Conservation (phyloP, 2,888 invertebrate genomes). For the Idaea straminata region DNA sequence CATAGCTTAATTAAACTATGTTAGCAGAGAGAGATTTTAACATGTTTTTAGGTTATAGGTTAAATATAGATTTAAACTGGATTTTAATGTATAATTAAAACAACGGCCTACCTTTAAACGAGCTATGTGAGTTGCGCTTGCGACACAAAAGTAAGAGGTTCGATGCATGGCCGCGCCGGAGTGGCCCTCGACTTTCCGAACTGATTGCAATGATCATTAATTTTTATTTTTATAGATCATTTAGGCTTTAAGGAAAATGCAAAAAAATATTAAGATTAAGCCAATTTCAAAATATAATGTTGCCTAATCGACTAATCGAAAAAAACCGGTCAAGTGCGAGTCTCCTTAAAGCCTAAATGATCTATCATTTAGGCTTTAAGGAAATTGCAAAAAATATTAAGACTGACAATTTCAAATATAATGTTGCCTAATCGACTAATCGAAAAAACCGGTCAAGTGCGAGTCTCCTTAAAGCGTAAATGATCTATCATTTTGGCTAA, state of each 20-base stretch:
- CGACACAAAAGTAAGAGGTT: constrained; percentile 44
- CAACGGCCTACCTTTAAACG: constrained; percentile 8
- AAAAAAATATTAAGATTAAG: neutral
- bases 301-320: neutral
- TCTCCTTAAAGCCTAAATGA: too few species aligned
- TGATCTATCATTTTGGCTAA: too few species aligned
- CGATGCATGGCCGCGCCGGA: constrained; percentile 41
- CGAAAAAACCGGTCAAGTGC: too few species aligned
- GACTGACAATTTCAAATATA: too few species aligned
- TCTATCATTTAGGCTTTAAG: too few species aligned
- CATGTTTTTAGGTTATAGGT: constrained; percentile 35
- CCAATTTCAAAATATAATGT: too few species aligned
- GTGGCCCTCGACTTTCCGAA: constrained; percentile 8
- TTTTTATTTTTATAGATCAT: constrained; percentile 9
- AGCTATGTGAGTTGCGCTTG: constrained; percentile 38
- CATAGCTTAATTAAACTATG: neutral
- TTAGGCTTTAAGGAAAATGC: neutral
- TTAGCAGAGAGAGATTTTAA: neutral
- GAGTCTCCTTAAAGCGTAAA: too few species aligned
- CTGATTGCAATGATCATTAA: constrained; percentile 16
- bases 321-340: neutral
- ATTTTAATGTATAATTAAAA: neutral
- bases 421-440: too few species aligned
- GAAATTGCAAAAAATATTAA: too few species aligned
- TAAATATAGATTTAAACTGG: constrained; percentile 28